Conservation (phyloP, 53 echinoderm and acorn worm species). For the Holothuria scabra region DNA sequence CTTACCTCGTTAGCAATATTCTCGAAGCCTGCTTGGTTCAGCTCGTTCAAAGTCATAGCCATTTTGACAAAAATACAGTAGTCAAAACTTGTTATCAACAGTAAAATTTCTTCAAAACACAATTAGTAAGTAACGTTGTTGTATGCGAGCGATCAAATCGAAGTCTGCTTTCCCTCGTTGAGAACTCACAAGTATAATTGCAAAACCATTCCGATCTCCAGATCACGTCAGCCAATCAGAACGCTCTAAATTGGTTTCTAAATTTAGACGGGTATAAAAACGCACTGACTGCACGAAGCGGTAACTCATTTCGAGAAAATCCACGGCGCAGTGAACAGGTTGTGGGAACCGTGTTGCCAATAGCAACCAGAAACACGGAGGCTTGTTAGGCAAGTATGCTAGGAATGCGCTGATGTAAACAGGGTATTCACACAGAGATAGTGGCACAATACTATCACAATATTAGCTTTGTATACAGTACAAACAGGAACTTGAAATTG, state of each 20-base stretch:
- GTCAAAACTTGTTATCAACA: constrained; percentile 1
- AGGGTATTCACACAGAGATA: too few species aligned
- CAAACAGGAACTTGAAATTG: too few species aligned
- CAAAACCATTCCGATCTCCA: background rate
- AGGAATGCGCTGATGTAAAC: too few species aligned
- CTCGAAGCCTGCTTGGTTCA: constrained; percentile 43
- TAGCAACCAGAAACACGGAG: background rate
- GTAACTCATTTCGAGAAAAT: background rate
- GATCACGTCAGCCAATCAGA: constrained; percentile 28
- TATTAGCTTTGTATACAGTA: too few species aligned
- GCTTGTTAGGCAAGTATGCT: too few species aligned
- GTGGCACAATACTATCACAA: too few species aligned
- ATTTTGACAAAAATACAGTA: background rate
- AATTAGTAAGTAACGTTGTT: constrained; percentile 6
- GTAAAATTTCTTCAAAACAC: background rate
- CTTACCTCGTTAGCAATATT: constrained; percentile 51
- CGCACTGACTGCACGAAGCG: background rate
- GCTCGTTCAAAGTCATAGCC: constrained; percentile 46
- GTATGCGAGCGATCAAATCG: background rate
- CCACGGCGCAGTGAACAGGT: background rate
- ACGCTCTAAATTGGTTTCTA: constrained; percentile 10
- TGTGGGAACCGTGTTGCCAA: background rate
- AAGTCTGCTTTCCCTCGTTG: constrained; percentile 5
- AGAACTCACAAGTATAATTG: constrained; percentile 22
- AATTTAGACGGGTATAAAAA: constrained; percentile 41